Evolutionary conservation across 2,113 vertebrate species (phyloP).

Genomic region (Mesoclemmys tuberculata): DNA sequence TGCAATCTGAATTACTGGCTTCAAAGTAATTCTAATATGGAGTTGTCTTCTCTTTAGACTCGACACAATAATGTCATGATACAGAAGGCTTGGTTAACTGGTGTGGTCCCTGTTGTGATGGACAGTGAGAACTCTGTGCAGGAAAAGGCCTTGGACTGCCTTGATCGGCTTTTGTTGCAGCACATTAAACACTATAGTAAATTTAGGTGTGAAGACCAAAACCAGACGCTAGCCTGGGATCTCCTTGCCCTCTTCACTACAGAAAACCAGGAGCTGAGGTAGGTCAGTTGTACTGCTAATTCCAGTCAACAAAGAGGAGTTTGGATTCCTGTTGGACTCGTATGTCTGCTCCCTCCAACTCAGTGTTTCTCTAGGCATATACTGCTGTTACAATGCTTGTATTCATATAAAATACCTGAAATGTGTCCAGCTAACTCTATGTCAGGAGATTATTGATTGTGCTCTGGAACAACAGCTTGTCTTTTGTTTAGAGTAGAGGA

Average conservation of each 20-base stretch:
- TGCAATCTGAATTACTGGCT: neutral
- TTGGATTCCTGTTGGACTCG: neutral
- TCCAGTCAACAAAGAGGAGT: neutral
- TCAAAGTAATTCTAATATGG: neutral
- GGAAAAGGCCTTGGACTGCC: slow-evolving; percentile 90
- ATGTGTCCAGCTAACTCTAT: neutral
- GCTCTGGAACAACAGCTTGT: neutral
- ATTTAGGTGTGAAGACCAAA: slow-evolving; percentile 53
- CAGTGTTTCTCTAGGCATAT: fast-evolving
- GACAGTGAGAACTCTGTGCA: slow-evolving; percentile 89
- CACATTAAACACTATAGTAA: slow-evolving; percentile 77
- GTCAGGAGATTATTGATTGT: neutral
- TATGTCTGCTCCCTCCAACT: neutral
- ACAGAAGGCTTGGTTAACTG: slow-evolving; percentile 89
- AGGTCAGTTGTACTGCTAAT: neutral
- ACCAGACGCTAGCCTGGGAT: slow-evolving; percentile 87
- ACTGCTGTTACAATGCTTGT: neutral
- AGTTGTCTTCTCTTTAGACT: slow-evolving; percentile 66
- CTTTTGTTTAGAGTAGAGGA: neutral
- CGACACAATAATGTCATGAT: slow-evolving; percentile 75
- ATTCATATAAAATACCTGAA: neutral
- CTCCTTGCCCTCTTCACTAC: slow-evolving; percentile 85
- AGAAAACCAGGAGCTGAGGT: slow-evolving; percentile 88
- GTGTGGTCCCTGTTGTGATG: slow-evolving; percentile 85
- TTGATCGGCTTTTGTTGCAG: slow-evolving; percentile 87